Evolutionary conservation across 2,797 vertebrate genomes (phyloP).

Genomic region (Rhinella marina): DNA sequence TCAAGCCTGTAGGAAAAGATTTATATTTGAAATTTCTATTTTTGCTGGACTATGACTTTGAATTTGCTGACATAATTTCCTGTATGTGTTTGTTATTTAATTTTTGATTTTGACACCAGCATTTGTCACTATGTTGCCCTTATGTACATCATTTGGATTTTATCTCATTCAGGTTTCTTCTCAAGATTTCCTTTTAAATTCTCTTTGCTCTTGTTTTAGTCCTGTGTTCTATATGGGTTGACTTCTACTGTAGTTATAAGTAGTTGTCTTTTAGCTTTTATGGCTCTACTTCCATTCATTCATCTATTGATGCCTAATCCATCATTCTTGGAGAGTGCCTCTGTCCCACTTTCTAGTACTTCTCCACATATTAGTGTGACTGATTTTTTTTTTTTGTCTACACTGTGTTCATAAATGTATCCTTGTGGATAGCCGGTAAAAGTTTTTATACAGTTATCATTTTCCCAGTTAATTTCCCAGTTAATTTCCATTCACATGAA

Average conservation of each 20-base stretch:
- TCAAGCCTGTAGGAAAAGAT: neutral
- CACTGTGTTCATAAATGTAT: too few relatives aligned
- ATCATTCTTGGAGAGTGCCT: neutral
- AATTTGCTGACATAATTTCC: neutral
- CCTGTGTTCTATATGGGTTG: neutral
- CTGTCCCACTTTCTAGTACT: too few relatives aligned
- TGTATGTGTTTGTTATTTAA: neutral
- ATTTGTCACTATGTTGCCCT: neutral
- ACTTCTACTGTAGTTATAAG: too few relatives aligned
- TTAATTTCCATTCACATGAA: too few relatives aligned
- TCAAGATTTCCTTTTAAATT: neutral
- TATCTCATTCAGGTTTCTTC: neutral
- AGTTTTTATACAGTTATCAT: too few relatives aligned
- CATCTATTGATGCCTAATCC: neutral
- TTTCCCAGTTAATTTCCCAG: too few relatives aligned
- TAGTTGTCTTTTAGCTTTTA: neutral
- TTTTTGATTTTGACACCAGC: neutral
- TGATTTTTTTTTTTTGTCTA: too few relatives aligned
- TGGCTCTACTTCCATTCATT: neutral
- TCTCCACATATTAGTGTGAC: too few relatives aligned
- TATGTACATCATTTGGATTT: neutral
- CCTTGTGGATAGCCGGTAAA: too few relatives aligned
- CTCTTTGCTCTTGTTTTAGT: neutral
- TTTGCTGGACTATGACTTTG: neutral
- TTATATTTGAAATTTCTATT: neutral